These are phyloP conservation scores for Tachina lurida DNA, from an alignment of 2,888 invertebrate genomes.

Conservation along the genomic window DNA sequence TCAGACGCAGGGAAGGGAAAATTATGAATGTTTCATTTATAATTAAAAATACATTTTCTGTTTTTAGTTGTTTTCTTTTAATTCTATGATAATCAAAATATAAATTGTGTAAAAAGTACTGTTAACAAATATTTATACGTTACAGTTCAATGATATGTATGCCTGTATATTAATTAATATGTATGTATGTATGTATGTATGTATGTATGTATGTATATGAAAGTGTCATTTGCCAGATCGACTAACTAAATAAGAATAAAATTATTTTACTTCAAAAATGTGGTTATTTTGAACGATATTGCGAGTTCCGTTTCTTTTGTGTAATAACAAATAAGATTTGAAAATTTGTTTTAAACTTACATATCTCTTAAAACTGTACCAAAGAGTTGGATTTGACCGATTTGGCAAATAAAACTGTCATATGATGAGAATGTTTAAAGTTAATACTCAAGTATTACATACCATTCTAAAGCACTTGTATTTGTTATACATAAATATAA, in stretches of 20 bases:
- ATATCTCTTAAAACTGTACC: too few species aligned
- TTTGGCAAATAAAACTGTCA: too few species aligned
- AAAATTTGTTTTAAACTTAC: too few species aligned
- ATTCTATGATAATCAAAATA: not conserved
- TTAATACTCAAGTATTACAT: constrained; percentile 44
- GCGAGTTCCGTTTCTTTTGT: too few species aligned
- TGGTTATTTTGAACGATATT: too few species aligned
- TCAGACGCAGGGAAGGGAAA: not conserved
- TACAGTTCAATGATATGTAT: constrained; percentile 24
- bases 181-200: not conserved
- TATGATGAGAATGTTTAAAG: too few species aligned
- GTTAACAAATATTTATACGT: constrained; percentile 13
- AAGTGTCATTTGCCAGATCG: too few species aligned
- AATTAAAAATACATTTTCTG: constrained; percentile 33
- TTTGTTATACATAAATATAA: constrained; percentile 5
- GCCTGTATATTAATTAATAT: too few species aligned
- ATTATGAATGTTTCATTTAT: not conserved
- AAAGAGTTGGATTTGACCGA: too few species aligned
- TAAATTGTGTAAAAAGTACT: constrained; percentile 48
- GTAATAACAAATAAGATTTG: too few species aligned
- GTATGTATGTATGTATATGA: not conserved
- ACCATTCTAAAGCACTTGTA: constrained; percentile 69
- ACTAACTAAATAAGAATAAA: too few species aligned
- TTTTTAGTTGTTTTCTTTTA: not conserved
- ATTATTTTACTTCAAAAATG: too few species aligned